Evolutionary conservation across 37 sponge, comb jelly and placozoan species (phyloP).

Genomic region (Tethya wilhelma): DNA sequence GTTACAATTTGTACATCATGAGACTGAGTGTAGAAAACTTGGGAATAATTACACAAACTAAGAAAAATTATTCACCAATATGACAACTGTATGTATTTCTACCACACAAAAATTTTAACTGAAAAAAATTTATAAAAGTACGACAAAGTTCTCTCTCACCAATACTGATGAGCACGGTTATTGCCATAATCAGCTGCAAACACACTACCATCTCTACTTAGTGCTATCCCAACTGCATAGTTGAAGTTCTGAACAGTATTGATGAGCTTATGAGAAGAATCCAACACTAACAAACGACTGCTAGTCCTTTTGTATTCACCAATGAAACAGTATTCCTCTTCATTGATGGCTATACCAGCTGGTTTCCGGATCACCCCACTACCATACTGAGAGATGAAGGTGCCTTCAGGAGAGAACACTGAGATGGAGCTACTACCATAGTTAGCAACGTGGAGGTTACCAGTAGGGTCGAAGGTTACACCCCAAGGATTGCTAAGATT

Average conservation of each 20-base stretch:
- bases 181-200: not conserved
- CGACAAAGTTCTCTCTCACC: too few species aligned
- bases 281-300: slow-evolving; percentile 10
- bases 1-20: too few species aligned
- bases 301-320: not conserved
- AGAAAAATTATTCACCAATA: too few species aligned
- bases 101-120: too few species aligned
- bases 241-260: not conserved
- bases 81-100: too few species aligned
- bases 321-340: slow-evolving; percentile 11
- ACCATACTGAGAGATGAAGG: slow-evolving; percentile 12
- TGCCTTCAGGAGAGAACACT: slow-evolving; percentile 44
- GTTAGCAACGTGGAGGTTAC: slow-evolving; percentile 29
- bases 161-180: slow-evolving; percentile 6
- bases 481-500: slow-evolving; percentile 28
- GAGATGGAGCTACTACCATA: slow-evolving; percentile 1
- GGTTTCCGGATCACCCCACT: not conserved
- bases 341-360: slow-evolving; percentile 37
- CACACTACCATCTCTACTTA: slow-evolving; percentile 20
- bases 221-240: not conserved
- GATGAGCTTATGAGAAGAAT: not conserved
- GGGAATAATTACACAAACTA: too few species aligned
- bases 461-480: slow-evolving; percentile 31
- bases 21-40: too few species aligned
- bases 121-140: too few species aligned